Evolutionary conservation across 2,113 vertebrate species (phyloP).

Genomic region (Rhinolophus ferrumequinum): DNA sequence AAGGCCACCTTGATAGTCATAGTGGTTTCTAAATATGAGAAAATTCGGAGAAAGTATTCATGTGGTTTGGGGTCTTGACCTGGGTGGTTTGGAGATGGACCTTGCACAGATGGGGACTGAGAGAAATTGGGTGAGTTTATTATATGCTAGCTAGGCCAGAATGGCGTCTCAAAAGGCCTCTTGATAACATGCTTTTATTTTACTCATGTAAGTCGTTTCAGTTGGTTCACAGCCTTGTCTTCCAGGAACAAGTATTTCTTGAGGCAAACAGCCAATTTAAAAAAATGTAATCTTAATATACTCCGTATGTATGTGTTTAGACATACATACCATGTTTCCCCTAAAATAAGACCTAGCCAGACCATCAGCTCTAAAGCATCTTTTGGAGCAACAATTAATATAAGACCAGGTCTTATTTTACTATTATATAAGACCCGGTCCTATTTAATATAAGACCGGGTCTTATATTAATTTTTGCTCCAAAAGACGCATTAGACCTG

Average conservation of each 20-base stretch:
- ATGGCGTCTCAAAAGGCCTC: accelerated
- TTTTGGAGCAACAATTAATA: no score
- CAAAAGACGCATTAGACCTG: no score
- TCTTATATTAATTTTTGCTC: no score
- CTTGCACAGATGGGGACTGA: accelerated
- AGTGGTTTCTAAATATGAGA: background rate
- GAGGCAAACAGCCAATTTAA: background rate
- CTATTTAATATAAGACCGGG: no score
- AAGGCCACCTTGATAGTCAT: accelerated
- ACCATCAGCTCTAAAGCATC: no score
- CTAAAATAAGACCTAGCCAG: no score
- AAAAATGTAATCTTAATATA: background rate
- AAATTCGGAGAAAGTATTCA: background rate
- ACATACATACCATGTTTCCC: background rate
- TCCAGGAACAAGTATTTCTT: background rate
- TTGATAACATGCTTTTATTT: background rate
- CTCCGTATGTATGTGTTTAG: background rate
- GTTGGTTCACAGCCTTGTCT: background rate
- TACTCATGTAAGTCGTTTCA: background rate
- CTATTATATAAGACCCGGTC: no score
- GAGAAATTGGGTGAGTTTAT: background rate
- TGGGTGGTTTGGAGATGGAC: background rate
- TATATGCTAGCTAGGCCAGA: background rate
- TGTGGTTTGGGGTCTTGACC: accelerated
- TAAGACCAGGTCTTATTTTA: no score